Conservation (phyloP, 2,797 vertebrate genomes). For the Cynopterus sphinx region DNA sequence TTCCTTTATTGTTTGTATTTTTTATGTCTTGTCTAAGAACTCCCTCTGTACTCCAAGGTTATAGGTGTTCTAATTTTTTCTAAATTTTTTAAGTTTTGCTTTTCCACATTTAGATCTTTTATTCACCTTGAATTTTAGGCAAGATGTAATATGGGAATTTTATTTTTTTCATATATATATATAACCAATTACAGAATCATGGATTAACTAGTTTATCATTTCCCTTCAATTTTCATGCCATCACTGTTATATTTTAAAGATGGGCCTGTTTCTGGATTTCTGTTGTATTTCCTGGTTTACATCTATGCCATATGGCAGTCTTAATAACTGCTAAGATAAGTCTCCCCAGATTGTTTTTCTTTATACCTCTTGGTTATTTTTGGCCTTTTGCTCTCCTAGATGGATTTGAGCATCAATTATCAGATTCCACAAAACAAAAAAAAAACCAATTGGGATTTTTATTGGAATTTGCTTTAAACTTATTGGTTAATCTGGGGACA, state of each 20-base stretch:
- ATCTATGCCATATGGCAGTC: not conserved
- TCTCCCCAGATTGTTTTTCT: not conserved
- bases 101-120: not conserved
- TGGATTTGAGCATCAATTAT: slow-evolving; percentile 5
- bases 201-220: not conserved
- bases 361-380: not conserved
- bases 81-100: not conserved
- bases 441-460: not conserved
- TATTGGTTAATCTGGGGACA: not conserved
- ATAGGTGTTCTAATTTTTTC: not conserved
- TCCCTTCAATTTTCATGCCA: not conserved
- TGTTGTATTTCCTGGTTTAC: not conserved
- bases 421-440: not conserved
- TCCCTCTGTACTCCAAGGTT: not conserved
- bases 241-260: not conserved
- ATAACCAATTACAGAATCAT: not conserved
- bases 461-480: not conserved
- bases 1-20: not conserved
- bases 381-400: not conserved
- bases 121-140: not conserved
- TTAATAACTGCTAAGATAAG: not conserved
- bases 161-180: not conserved
- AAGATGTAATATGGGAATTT: not conserved
- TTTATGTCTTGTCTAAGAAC: not conserved
- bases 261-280: not conserved